Base-by-base conservation (phyloP, 2,888 invertebrate genomes). In the Yponomeuta malinellus region DNA sequence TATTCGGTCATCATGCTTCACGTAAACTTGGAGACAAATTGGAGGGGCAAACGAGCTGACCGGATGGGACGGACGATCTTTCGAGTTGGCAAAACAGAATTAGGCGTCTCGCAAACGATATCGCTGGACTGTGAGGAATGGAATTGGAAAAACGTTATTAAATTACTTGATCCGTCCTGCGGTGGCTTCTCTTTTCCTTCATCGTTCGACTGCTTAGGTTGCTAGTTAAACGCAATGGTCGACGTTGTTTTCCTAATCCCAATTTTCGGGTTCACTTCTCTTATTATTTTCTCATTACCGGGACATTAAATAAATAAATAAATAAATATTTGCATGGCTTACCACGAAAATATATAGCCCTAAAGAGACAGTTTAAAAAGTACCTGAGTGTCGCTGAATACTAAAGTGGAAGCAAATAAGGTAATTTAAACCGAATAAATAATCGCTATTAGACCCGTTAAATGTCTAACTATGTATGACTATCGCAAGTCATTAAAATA, bases 111-210 rank as follows among this genome's bases (percentile, higher is more conserved):
- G 52, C 52, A 59, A 59, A 59, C 52, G 52, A 59, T 15, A 15
- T 59, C 52, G 12, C 52, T 59, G 52, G 52, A 59, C 52, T 15
- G 10, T 15, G 52, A 59, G 52, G 5, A 5, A 59, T 59, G 52
- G 52, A 59, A 59, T 59, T 59, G 52, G 52, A 59, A 59, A 59
- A 59, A 15, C 52, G 52, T 59, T 59, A 59, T 59, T 59, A 59
- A 59, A 59, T 59, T 59, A 59, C 52, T 59, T 59, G 52, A 59
- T 59, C 52, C 52, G 52, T 15, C 15, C 15, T 59, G 15, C 52
- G 15, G 52, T 59, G 52, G 52, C 15, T 59, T 59, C 1, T 15
- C 12, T 12, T 59, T 15, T 33, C 8, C 52, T 59, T 59, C 15
- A 15, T 59, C 52, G 52, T 59, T 59, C 8, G 52, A 59, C 52